Base-by-base conservation (phyloP, 2,888 invertebrate genomes). In the Eumacrocentrus americanus region DNA sequence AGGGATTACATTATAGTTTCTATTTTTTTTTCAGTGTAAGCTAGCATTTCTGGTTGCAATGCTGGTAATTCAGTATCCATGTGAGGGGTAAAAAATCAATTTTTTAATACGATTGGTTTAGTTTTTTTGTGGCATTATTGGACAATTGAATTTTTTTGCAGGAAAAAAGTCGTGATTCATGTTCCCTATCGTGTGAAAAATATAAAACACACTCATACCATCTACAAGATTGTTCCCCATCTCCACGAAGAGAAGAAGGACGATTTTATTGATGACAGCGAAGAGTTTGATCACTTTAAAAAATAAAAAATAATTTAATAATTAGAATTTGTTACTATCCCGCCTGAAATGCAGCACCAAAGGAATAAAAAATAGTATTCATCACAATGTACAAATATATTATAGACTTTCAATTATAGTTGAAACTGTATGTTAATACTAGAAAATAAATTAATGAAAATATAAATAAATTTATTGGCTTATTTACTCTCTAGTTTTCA, bases 151-250 rank as follows among this genome's bases (percentile, higher is more conserved):
- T 35, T 23, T 50, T 47, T 47, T n/a, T 84, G 79, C 66, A 86
- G 87, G 51, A 88, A 89, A 68, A 87, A 87, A 70, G 88, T 90
- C 4, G 84, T 87, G 5, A 88, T 89, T 64, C 88, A 88, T 72
- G 86, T 90, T 14, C 90, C 89, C 0, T 86, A 86, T 72, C 85
- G 86, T 68, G 84, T 89, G 64, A 89, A 89, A 80, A 87, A 87
- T 69, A 84, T 88, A 64, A 88, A 88, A 69, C 89, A 90, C 73
- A 88, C 88, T 0, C 89, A 89, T 74, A 89, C 88, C 0, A 83
- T 90, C n/a, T 88, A 86, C 81, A 89, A 89, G 76, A 86, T 88
- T 0, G 82, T 89, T 37, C 86, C 88, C 47, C 86, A 86, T 64
- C 83, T 52, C 47, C 63, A 66, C 16, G 20, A 56, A 20, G 63